These are phyloP conservation scores for Aurelia coerulea DNA, from an alignment of 30 jellyfish, hydroid and myxozoan genomes.

Conservation along the genomic window DNA sequence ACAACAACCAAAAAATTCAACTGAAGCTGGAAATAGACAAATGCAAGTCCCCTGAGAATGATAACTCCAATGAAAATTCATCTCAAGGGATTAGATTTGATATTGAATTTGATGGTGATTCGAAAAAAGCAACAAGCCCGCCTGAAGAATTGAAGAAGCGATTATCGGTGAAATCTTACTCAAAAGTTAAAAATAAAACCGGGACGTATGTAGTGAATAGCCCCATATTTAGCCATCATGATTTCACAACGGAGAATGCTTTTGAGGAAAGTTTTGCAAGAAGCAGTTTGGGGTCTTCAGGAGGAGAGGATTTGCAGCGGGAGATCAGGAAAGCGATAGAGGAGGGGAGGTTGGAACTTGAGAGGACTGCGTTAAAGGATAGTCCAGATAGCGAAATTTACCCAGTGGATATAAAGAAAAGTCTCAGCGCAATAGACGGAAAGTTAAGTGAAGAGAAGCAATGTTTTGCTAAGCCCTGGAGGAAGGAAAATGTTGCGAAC, in stretches of 20 bases:
- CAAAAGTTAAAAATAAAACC: conserved; percentile 8
- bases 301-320: conserved; percentile 14
- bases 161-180: conserved; percentile 11
- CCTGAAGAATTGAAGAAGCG: conserved; percentile 40
- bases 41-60: background rate
- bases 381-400: background rate
- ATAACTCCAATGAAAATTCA: background rate
- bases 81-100: conserved; percentile 45
- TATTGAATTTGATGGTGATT: conserved; percentile 20
- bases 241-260: conserved; percentile 1
- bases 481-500: background rate
- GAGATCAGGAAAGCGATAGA: conserved; percentile 42
- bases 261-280: conserved; percentile 10
- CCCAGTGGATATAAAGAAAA: background rate
- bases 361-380: background rate
- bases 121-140: conserved; percentile 14
- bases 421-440: background rate
- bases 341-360: conserved; percentile 30
- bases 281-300: conserved; percentile 52
- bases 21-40: conserved; percentile 23
- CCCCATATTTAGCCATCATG: conserved; percentile 45
- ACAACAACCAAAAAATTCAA: conserved; percentile 1
- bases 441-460: background rate
- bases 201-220: conserved; percentile 66
- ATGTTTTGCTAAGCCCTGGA: background rate